A percentile compares a stretch with the other conserved stretches of the same genome.
These are phyloP conservation scores for Neosilurus mollespiculum DNA, from an alignment of 2,797 vertebrate genomes.

Conservation along the genomic window DNA sequence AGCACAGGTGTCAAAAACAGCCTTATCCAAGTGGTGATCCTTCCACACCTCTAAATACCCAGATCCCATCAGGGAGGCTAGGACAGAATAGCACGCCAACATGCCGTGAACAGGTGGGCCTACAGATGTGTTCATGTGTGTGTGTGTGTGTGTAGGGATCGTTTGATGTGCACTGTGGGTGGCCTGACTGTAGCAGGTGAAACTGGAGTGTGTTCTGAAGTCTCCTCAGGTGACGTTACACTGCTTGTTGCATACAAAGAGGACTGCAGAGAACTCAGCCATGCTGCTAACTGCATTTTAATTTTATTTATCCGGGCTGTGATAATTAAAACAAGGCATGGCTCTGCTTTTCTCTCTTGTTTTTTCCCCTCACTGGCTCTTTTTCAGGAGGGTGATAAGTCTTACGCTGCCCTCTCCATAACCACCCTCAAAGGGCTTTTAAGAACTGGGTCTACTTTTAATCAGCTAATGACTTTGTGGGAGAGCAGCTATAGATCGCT, in stretches of 20 bases:
- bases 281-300: conserved; percentile 43
- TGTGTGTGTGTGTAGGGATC: conserved; percentile 63
- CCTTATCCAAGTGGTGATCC: conserved; percentile 4
- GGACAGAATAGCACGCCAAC: conserved; percentile 17
- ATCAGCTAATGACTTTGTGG: conserved; percentile 38
- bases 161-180: conserved; percentile 69
- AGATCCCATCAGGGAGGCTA: conserved; percentile 31
- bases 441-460: conserved; percentile 23
- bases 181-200: conserved; percentile 67
- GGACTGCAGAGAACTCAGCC: conserved; percentile 59
- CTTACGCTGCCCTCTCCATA: conserved; percentile 24
- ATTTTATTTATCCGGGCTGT: conserved; percentile 31
- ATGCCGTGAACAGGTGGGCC: conserved; percentile 30
- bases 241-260: conserved; percentile 55
- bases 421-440: conserved; percentile 28
- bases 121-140: conserved; percentile 28
- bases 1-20: conserved; percentile 14
- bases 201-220: conserved; percentile 68
- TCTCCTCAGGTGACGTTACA: conserved; percentile 51
- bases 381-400: not conserved
- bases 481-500: conserved; percentile 19
- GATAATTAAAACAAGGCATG: conserved; percentile 47
- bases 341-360: conserved; percentile 12
- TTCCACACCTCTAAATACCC: conserved; percentile 46
- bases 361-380: conserved; percentile 6